phyloP scores from a whole-genome alignment of 2,888 invertebrate genomes.

The Rhamnusium bicolor region DNA sequence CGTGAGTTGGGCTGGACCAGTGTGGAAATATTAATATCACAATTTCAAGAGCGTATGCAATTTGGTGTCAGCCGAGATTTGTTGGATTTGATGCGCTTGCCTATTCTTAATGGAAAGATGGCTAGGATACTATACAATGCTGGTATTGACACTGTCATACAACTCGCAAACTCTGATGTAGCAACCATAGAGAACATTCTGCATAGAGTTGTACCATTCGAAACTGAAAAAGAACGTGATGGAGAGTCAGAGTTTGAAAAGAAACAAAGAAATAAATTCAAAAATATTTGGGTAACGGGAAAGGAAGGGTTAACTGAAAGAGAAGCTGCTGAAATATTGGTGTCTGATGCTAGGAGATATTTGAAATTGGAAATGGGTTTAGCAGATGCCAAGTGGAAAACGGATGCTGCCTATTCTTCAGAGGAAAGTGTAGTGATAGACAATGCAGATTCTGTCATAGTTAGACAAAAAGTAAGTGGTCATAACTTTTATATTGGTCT shows the following conservation, averaged over 20 bases:
- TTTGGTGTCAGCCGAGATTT: constrained; percentile 94
- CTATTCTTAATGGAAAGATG: constrained; percentile 86
- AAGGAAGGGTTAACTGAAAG: constrained; percentile 84
- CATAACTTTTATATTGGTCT: neutral
- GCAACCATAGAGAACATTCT: constrained; percentile 84
- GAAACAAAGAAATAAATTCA: constrained; percentile 78
- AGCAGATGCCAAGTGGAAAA: constrained; percentile 80
- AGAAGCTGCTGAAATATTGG: constrained; percentile 85
- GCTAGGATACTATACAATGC: constrained; percentile 88
- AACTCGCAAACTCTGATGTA: constrained; percentile 83
- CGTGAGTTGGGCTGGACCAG: constrained; percentile 93
- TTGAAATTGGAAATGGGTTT: constrained; percentile 83
- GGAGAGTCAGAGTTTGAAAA: constrained; percentile 80
- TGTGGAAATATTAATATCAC: constrained; percentile 89
- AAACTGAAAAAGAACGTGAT: constrained; percentile 84
- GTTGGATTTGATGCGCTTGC: constrained; percentile 90
- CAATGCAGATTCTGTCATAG: neutral
- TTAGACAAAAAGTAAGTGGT: constrained; percentile 10
- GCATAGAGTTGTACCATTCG: constrained; percentile 86
- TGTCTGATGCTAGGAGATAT: constrained; percentile 81
- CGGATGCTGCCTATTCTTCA: neutral
- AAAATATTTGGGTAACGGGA: constrained; percentile 86
- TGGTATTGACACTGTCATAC: constrained; percentile 84
- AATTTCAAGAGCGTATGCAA: constrained; percentile 94
- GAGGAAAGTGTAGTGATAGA: neutral